Conservation (phyloP, 2,888 invertebrate species). For the Incurvaria masculella region DNA sequence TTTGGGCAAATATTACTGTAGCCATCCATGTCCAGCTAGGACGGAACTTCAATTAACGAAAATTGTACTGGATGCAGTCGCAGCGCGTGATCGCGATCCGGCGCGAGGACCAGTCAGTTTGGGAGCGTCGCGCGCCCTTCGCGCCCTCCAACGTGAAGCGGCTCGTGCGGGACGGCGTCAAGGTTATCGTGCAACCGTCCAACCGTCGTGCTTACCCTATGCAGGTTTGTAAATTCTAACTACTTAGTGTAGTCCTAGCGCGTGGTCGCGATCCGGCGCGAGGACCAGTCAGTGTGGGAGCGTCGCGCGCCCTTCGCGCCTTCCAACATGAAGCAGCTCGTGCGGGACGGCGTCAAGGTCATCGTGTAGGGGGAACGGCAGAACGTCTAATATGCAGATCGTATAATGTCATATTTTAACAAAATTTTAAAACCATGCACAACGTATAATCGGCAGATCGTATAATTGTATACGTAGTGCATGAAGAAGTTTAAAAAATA, state of each 20-base stretch:
- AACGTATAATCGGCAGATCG: too few species aligned
- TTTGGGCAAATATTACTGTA: too few species aligned
- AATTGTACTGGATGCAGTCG: too few species aligned
- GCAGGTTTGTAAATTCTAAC: constrained; percentile 67
- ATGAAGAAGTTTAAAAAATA: too few species aligned
- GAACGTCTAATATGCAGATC: too few species aligned
- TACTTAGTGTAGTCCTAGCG: constrained; percentile 66
- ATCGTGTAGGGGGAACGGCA: too few species aligned
- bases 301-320: constrained; percentile 94
- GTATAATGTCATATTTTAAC: too few species aligned
- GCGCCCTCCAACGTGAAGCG: constrained; percentile 89
- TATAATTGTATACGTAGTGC: too few species aligned
- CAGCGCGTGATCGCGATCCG: constrained; percentile 81
- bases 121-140: constrained; percentile 94
- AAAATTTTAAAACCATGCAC: too few species aligned
- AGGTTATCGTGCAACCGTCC: constrained; percentile 97
- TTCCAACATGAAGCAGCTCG: constrained; percentile 82
- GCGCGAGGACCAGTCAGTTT: constrained; percentile 91
- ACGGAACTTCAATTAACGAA: too few species aligned
- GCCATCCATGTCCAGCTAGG: too few species aligned
- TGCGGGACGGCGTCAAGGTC: constrained; percentile 86
- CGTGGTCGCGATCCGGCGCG: constrained; percentile 82
- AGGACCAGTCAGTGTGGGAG: constrained; percentile 96
- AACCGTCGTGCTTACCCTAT: constrained; percentile 97
- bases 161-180: constrained; percentile 82